Evolutionary conservation across 2,888 invertebrate species (phyloP).

Genomic region (Lasioglossum vierecki): DNA sequence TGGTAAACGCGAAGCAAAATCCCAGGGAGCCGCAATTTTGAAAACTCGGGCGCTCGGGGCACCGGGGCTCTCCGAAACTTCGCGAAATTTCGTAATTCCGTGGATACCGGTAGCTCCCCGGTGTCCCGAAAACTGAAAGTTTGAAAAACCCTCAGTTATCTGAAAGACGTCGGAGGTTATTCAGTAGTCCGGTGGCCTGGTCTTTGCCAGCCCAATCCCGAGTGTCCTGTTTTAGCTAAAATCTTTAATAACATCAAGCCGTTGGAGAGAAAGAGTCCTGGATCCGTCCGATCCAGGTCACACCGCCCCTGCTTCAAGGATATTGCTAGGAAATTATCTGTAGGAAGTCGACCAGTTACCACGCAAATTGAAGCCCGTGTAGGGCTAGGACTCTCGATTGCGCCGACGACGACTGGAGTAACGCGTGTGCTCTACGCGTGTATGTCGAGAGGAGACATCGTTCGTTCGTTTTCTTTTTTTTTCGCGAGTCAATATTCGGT

Average conservation of each 20-base stretch:
- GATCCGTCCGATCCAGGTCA: slow-evolving; percentile 66
- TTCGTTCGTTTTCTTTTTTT: neutral
- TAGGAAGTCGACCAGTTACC: slow-evolving; percentile 65
- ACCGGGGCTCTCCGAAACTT: neutral
- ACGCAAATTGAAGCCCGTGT: slow-evolving; percentile 63
- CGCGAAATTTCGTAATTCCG: neutral
- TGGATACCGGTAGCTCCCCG: neutral
- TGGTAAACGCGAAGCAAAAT: neutral
- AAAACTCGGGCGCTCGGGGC: neutral
- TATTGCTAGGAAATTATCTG: slow-evolving; percentile 72
- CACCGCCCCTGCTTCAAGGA: slow-evolving; percentile 62
- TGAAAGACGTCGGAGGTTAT: neutral
- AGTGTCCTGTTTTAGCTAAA: slow-evolving; percentile 29
- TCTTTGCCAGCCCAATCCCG: neutral
- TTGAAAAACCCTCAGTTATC: neutral
- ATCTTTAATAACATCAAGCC: slow-evolving; percentile 36
- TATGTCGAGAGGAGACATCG: neutral
- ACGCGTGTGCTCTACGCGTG: neutral
- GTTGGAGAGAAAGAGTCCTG: slow-evolving; percentile 58
- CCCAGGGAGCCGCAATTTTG: neutral
- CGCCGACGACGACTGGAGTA: slow-evolving; percentile 20
- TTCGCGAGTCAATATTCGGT: neutral
- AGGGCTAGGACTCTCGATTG: slow-evolving; percentile 44
- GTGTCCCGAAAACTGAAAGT: neutral
- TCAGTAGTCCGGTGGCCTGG: neutral